A percentile compares a stretch with the other conserved stretches of the same genome.
phyloP scores from a whole-genome alignment of 2,113 vertebrate species.

The Thymallus thymallus region DNA sequence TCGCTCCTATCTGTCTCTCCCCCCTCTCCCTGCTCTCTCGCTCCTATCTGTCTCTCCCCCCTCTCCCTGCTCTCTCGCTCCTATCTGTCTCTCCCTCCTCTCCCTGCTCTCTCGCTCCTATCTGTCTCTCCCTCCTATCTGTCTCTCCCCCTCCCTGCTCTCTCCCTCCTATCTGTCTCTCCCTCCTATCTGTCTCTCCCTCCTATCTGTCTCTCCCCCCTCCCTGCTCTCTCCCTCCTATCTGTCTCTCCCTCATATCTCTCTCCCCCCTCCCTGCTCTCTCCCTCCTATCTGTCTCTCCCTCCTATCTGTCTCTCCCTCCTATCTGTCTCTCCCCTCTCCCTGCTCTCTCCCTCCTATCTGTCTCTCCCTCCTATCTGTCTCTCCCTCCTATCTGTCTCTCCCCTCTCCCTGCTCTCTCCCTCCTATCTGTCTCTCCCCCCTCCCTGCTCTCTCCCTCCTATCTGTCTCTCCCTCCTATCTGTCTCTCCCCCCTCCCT shows the following conservation, averaged over 20 bases:
- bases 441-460: slow-evolving; percentile 3
- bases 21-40: no score
- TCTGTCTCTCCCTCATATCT: no score
- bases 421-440: neutral
- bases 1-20: no score
- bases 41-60: neutral
- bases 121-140: slow-evolving; percentile 6
- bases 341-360: slow-evolving; percentile 7
- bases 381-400: neutral
- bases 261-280: no score
- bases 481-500: no score
- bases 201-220: no score
- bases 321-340: neutral
- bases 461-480: no score
- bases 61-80: neutral
- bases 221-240: no score
- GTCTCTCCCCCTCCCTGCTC: neutral
- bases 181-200: no score
- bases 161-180: neutral
- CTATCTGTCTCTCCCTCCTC: no score
- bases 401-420: no score
- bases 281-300: no score
- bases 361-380: slow-evolving; percentile 1
- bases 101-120: slow-evolving; percentile 3
- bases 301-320: neutral